These are phyloP conservation scores for Tanypteryx hageni DNA, from an alignment of 2,888 invertebrate genomes.

Conservation along the genomic window DNA sequence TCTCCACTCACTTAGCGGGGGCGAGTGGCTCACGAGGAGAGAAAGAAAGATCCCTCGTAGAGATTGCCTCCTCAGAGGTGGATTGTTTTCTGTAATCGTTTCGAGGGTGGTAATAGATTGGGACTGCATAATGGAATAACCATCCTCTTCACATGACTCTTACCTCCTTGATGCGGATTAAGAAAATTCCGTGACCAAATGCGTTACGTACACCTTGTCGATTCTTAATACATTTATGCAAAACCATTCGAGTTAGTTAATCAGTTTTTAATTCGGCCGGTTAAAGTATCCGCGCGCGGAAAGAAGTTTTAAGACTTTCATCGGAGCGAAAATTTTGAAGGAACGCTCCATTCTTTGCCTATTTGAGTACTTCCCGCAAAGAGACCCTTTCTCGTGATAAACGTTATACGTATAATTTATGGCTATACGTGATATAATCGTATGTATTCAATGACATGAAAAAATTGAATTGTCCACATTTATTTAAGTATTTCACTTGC, in stretches of 20 bases:
- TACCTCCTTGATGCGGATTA: neutral
- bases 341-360: too few species aligned
- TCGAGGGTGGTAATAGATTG: constrained; percentile 1
- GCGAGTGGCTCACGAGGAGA: neutral
- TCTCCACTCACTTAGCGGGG: neutral
- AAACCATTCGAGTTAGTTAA: neutral
- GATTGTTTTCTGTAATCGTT: constrained; percentile 6
- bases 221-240: neutral
- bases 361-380: too few species aligned
- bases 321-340: too few species aligned
- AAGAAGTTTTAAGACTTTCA: too few species aligned
- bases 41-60: neutral
- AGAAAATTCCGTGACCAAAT: neutral
- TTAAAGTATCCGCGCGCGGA: too few species aligned
- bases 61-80: neutral
- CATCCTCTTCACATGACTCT: neutral
- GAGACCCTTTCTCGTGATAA: too few species aligned
- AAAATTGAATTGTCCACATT: too few species aligned
- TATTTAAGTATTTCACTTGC: too few species aligned
- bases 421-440: too few species aligned
- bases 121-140: neutral
- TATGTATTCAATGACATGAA: too few species aligned
- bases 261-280: too few species aligned
- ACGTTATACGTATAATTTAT: too few species aligned
- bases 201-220: neutral